Conservation (phyloP, 1,140 invertebrate genomes). For the Myzus persicae region DNA sequence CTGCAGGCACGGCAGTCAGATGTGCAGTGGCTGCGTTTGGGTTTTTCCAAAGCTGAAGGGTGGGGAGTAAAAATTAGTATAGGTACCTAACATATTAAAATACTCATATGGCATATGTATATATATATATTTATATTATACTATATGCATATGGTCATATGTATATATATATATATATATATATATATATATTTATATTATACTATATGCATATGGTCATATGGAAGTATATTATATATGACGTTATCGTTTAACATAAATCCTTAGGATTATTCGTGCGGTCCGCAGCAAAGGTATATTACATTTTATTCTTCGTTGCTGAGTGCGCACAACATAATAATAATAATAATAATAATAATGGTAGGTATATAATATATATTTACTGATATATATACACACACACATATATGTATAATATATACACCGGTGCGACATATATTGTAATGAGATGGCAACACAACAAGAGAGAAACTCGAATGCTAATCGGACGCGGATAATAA, state of each 20-base stretch:
- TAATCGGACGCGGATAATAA: constrained; percentile 19
- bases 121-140: no score
- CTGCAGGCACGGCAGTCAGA: background rate
- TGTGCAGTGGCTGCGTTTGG: background rate
- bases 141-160: background rate
- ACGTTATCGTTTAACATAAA: constrained; percentile 17
- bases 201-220: background rate
- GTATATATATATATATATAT: background rate
- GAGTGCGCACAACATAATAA: background rate
- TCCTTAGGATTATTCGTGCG: background rate
- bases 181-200: no score
- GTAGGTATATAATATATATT: background rate
- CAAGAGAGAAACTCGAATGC: constrained; percentile 35
- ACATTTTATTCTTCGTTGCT: background rate
- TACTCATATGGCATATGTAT: no score
- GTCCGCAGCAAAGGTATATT: background rate
- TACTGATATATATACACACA: background rate
- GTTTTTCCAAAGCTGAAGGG: background rate
- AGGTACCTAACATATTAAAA: background rate
- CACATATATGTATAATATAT: background rate
- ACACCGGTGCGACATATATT: background rate
- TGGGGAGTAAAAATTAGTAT: constrained; percentile 1
- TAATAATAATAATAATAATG: background rate
- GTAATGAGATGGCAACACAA: background rate
- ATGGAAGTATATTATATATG: background rate